These are phyloP conservation scores for Pampus argenteus DNA, from an alignment of 2,797 vertebrate species.

Conservation along the genomic window DNA sequence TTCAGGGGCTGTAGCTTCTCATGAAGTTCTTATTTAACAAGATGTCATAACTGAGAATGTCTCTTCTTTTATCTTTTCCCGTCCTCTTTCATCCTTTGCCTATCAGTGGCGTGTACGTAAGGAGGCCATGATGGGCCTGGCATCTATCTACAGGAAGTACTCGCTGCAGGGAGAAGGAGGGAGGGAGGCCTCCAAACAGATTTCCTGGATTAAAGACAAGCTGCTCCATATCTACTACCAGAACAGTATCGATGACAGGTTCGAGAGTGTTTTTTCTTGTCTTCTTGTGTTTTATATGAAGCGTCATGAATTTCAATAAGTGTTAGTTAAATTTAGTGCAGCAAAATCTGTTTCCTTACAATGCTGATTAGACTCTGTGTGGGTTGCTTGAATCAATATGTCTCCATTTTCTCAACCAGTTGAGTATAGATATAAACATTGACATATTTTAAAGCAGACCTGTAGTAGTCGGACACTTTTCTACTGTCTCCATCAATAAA, in stretches of 20 bases:
- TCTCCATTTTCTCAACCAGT: neutral
- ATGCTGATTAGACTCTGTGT: neutral
- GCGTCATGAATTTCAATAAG: conserved; percentile 4
- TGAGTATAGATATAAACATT: neutral
- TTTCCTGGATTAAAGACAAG: conserved; percentile 99
- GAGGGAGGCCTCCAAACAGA: conserved; percentile 94
- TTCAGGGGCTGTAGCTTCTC: neutral
- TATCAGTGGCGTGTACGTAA: conserved; percentile 95
- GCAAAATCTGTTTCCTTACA: neutral
- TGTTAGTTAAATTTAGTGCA: neutral
- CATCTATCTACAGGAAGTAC: conserved; percentile 98
- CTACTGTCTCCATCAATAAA: neutral
- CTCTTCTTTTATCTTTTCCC: neutral
- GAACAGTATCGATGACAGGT: conserved; percentile 98
- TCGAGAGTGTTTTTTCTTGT: conserved; percentile 57
- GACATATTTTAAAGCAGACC: neutral
- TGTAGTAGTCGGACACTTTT: neutral
- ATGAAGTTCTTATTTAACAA: neutral
- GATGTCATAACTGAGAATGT: neutral
- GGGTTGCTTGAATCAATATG: neutral
- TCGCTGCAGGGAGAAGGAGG: conserved; percentile 94
- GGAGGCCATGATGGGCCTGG: conserved; percentile 99
- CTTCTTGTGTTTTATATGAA: neutral
- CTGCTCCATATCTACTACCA: conserved; percentile 99
- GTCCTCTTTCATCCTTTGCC: neutral